Percentiles rank a stretch among this genome's conserved stretches.
Evolutionary conservation across 2,797 vertebrate genomes (phyloP).

Genomic region (Naso thynnoides): DNA sequence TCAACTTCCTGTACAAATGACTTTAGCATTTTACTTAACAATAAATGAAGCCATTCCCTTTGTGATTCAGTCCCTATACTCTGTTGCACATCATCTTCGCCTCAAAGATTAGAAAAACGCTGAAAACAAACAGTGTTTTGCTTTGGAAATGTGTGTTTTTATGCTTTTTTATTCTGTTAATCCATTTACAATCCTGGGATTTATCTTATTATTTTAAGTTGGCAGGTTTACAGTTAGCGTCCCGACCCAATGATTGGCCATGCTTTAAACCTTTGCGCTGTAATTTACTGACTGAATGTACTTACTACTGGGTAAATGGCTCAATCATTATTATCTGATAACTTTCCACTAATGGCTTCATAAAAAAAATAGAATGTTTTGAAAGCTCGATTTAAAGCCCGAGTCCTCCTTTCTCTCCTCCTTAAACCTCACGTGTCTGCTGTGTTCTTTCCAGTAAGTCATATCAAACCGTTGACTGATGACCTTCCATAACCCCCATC

Average conservation of each 20-base stretch:
- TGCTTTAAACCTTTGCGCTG: not conserved
- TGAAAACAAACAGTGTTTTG: not conserved
- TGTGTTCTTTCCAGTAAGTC: conserved; percentile 14
- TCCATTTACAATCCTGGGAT: no score
- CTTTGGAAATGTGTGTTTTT: not conserved
- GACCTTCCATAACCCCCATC: conserved; percentile 28
- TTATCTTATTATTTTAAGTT: not conserved
- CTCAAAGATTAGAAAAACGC: no score
- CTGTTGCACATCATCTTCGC: no score
- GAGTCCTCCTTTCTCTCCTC: not conserved
- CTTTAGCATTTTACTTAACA: no score
- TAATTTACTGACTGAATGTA: no score
- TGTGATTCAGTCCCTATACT: no score
- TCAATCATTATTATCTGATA: not conserved
- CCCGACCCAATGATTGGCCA: not conserved
- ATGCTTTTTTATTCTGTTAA: not conserved
- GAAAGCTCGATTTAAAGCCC: not conserved
- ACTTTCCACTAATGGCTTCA: not conserved
- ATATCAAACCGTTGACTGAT: conserved; percentile 25
- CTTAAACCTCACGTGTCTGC: conserved; percentile 15
- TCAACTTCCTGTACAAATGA: no score
- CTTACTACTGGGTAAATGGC: no score
- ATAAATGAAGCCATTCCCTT: no score
- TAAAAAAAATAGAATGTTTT: not conserved
- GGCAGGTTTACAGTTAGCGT: not conserved